Evolutionary conservation across 2,113 vertebrate genomes (phyloP).

Genomic region (Albula goreensis): DNA sequence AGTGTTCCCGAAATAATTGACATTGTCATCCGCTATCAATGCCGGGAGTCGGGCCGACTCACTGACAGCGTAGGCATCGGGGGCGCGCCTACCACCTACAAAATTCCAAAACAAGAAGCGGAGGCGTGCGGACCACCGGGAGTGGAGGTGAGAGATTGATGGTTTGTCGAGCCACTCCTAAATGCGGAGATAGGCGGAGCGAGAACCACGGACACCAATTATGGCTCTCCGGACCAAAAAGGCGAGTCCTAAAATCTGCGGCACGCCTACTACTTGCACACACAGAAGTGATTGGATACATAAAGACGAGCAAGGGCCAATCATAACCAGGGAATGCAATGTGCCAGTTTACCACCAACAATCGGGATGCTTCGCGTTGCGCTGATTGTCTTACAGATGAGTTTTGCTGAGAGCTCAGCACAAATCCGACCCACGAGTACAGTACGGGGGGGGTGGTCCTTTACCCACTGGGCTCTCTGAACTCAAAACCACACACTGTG

Average conservation of each 20-base stretch:
- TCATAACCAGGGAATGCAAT: neutral
- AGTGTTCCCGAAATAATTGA: conserved; percentile 50
- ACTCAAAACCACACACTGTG: too few relatives aligned
- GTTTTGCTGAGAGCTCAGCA: too few relatives aligned
- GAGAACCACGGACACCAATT: conserved; percentile 9
- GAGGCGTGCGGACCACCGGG: conserved; percentile 6
- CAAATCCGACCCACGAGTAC: too few relatives aligned
- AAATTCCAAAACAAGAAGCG: conserved; percentile 43
- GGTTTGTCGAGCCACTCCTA: conserved; percentile 1
- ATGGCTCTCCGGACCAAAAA: neutral
- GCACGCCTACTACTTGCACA: neutral
- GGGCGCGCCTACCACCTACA: conserved; percentile 53
- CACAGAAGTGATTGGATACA: conserved; percentile 5
- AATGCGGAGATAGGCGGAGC: neutral
- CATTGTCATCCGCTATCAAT: conserved; percentile 65
- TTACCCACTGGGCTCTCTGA: too few relatives aligned
- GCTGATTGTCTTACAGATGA: too few relatives aligned
- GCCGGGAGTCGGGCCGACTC: conserved; percentile 40
- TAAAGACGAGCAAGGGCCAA: neutral
- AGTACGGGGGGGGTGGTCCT: too few relatives aligned
- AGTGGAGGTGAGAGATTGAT: conserved; percentile 15
- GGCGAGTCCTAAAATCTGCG: neutral
- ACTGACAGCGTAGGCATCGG: conserved; percentile 47
- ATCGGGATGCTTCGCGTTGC: neutral
- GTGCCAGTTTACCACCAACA: neutral